Conservation (phyloP, 2,888 invertebrate genomes). For the Mythimna vitellina region DNA sequence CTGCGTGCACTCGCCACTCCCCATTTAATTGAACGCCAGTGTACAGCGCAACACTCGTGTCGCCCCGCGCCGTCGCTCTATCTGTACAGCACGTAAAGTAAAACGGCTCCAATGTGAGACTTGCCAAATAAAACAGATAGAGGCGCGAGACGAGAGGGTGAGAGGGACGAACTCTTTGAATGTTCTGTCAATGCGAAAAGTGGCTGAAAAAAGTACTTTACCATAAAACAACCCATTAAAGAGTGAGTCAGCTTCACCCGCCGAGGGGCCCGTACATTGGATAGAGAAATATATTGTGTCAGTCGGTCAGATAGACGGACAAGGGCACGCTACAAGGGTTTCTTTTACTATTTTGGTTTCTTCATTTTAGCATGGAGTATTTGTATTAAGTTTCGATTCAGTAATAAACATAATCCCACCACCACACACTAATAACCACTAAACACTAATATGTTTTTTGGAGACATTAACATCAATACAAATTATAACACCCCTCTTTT, state of each 20-base stretch:
- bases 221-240: background rate
- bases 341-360: too few relatives aligned
- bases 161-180: conserved; percentile 11
- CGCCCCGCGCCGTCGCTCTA: background rate
- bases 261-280: background rate
- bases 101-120: conserved; percentile 15
- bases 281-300: background rate
- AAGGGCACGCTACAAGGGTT: background rate
- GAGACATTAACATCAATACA: background rate
- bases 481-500: too few relatives aligned
- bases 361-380: too few relatives aligned
- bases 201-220: background rate
- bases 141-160: conserved; percentile 4
- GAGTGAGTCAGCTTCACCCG: background rate
- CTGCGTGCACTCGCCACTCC: conserved; percentile 19
- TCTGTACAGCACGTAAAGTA: conserved; percentile 6
- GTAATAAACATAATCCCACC: background rate
- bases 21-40: conserved; percentile 43
- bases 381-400: background rate
- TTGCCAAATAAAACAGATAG: conserved; percentile 30
- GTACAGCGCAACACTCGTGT: conserved; percentile 9
- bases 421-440: too few relatives aligned
- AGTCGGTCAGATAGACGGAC: background rate
- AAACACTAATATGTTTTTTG: background rate
- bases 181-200: background rate